A percentile compares a stretch with the other conserved stretches of the same genome.
Conservation (phyloP, 2,797 vertebrate species). For the Fistularia tabacaria region DNA sequence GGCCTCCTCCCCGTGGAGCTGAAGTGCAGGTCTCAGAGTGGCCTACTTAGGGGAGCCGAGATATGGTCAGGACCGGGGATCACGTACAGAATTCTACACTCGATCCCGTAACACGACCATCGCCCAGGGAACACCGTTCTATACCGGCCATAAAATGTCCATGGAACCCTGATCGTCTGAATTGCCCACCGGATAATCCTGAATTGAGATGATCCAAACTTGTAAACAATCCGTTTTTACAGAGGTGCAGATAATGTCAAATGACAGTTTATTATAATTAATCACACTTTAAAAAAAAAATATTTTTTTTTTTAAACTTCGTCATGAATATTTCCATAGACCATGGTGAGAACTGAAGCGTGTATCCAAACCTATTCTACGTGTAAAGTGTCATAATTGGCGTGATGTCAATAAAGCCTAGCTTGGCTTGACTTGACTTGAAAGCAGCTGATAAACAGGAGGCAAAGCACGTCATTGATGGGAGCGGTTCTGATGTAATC, state of each 20-base stretch:
- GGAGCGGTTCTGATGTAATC: too few species aligned
- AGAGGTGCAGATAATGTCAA: too few species aligned
- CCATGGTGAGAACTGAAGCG: too few species aligned
- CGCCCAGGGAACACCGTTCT: constrained; percentile 18
- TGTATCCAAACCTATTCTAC: too few species aligned
- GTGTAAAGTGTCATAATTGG: too few species aligned
- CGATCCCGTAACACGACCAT: constrained; percentile 35
- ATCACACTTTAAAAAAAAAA: too few species aligned
- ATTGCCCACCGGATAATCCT: constrained; percentile 26
- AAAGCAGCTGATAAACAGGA: too few species aligned
- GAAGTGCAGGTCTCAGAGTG: constrained; percentile 49
- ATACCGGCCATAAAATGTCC: not conserved
- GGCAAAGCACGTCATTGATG: too few species aligned
- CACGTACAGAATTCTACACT: constrained; percentile 48
- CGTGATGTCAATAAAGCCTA: too few species aligned
- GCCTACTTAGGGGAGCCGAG: constrained; percentile 49
- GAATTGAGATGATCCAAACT: constrained; percentile 15
- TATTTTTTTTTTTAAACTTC: not conserved
- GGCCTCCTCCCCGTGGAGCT: constrained; percentile 35
- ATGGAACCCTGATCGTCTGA: constrained; percentile 13
- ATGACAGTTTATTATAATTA: not conserved
- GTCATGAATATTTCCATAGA: not conserved
- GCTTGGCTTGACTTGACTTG: too few species aligned
- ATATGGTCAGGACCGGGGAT: constrained; percentile 49
- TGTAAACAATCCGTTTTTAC: constrained; percentile 21